phyloP scores from a whole-genome alignment of 2,888 invertebrate genomes.

The Acronicta leporina region DNA sequence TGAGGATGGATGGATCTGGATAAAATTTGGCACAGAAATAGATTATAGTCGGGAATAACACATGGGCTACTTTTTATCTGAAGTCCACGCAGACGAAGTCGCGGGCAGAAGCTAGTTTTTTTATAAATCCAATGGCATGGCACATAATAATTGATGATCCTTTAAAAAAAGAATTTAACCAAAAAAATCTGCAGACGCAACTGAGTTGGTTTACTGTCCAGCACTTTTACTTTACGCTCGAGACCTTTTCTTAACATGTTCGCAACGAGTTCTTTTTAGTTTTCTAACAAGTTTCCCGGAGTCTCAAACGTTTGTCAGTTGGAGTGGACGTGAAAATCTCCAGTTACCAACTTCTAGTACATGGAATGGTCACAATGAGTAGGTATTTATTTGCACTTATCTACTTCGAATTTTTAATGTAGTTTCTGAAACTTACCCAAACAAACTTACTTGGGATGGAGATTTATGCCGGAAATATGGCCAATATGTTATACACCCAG shows the following conservation, averaged over 20 bases:
- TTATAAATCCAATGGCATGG: too few species aligned
- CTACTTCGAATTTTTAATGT: slow-evolving; percentile 10
- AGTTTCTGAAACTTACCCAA: background rate
- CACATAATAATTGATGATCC: too few species aligned
- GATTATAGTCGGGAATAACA: too few species aligned
- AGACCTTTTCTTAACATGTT: slow-evolving; percentile 70
- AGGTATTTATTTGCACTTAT: slow-evolving; percentile 17
- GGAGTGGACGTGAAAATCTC: slow-evolving; percentile 78
- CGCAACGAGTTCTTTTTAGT: slow-evolving; percentile 81
- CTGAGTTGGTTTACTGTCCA: slow-evolving; percentile 20
- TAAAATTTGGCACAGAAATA: too few species aligned
- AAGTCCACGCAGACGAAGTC: too few species aligned
- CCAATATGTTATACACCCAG: too few species aligned
- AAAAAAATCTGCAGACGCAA: background rate
- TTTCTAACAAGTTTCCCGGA: slow-evolving; percentile 83
- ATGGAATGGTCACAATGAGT: slow-evolving; percentile 42
- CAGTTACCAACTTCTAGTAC: slow-evolving; percentile 73
- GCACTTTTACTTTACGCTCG: background rate
- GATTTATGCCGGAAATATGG: too few species aligned
- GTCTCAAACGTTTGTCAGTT: slow-evolving; percentile 83
- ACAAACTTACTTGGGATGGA: too few species aligned
- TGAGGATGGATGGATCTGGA: too few species aligned
- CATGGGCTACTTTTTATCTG: too few species aligned
- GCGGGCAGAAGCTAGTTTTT: too few species aligned
- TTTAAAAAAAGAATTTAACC: too few species aligned